These are phyloP conservation scores for Pinna nobilis DNA, from an alignment of 1,140 invertebrate genomes.

Conservation along the genomic window DNA sequence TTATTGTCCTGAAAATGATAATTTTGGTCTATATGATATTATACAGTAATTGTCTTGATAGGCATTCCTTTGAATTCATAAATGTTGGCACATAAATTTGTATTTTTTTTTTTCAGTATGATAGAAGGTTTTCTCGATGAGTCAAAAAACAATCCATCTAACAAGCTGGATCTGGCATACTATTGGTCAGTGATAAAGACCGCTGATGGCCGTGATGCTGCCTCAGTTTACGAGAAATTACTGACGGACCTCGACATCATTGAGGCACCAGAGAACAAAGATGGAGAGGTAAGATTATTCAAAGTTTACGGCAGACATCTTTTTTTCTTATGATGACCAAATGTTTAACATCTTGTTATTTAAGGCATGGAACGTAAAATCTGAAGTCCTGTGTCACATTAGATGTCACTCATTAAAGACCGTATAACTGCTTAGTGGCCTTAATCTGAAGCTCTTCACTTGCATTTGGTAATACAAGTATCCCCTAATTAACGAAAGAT, in stretches of 20 bases:
- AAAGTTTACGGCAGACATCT: neutral
- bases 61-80: neutral
- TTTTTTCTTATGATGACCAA: neutral
- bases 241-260: constrained; percentile 48
- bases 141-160: constrained; percentile 44
- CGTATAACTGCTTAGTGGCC: no score
- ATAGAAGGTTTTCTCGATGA: constrained; percentile 56
- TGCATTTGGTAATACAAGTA: no score
- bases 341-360: neutral
- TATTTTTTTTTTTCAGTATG: constrained; percentile 46
- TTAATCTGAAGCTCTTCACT: no score
- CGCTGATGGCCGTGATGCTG: constrained; percentile 45
- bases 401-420: no score
- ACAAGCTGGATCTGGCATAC: constrained; percentile 55
- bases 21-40: no score
- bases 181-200: constrained; percentile 63
- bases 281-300: constrained; percentile 2
- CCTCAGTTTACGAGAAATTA: constrained; percentile 50
- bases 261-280: no score
- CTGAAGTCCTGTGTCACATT: no score
- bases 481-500: no score
- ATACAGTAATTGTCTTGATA: neutral
- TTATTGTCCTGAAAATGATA: no score
- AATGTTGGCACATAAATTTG: neutral
- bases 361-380: no score